Base-by-base conservation (phyloP, 2,797 vertebrate species). In the Psittacula echo region DNA sequence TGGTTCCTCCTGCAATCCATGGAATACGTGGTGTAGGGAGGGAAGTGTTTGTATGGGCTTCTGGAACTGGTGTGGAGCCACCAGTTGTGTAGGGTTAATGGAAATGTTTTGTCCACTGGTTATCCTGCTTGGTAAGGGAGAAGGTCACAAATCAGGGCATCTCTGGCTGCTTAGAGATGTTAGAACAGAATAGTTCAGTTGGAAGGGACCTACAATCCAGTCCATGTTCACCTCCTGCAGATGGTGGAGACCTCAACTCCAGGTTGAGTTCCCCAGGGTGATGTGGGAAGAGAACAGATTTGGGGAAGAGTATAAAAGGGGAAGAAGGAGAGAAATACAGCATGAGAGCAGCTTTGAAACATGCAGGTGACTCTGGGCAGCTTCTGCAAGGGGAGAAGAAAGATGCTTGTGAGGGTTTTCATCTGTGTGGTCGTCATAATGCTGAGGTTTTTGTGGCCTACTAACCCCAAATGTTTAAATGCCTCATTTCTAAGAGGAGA, bases 21-120 rank as follows among this genome's bases (percentile, higher is more conserved):
- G 22, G 18, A 58, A 58, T 15, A 13, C 0, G 1, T 1, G 2
- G 14, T 64, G 42, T 3, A 5, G 34, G 41, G 27, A 34, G 18
- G 37, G 22, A 45, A 51, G 29, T 20, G 2, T 79, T 74, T 4
- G 2, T 26, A 0, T 4, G 37, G 37, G 32, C 19, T 24, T 32
- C 34, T 71, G 60, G 61, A 58, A 13, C 24, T 54, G n/a, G 11
- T 48, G 34, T 20, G 34, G 53, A 51, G 66, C 42, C 58, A 62
- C 19, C 34, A 11, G 41, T 9, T 75, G 37, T 2, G 0, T 30
- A 30, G 58, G 30, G 19, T 68, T 68, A 11, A 22, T 48, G 87
- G 61, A 10, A 64, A 26, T 26, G 24, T 68, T 77, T 34, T 60
- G 29, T 44, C 67, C 3, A 1, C 11, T 44, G 32, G 41, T 53